These are phyloP conservation scores for Diabrotica undecimpunctata DNA, from an alignment of 1,140 invertebrate genomes.

Conservation along the genomic window DNA sequence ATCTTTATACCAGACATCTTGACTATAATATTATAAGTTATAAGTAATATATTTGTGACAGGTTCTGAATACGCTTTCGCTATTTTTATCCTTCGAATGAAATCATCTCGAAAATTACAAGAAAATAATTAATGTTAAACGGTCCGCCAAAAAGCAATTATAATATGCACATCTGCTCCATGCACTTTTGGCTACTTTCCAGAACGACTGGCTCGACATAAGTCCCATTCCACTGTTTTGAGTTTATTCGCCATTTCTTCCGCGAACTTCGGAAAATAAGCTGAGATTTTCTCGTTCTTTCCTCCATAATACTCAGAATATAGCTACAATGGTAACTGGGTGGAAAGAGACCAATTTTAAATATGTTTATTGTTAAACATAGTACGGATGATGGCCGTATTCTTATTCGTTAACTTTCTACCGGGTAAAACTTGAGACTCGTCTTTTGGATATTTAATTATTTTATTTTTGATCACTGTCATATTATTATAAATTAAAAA, in stretches of 20 bases:
- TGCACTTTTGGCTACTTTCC: not conserved
- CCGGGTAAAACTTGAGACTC: too few species aligned
- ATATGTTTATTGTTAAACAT: not conserved
- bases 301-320: not conserved
- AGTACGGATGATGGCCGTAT: not conserved
- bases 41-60: too few species aligned
- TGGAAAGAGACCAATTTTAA: not conserved
- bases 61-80: too few species aligned
- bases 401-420: too few species aligned
- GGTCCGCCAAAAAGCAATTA: slow-evolving; percentile 2
- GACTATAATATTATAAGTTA: too few species aligned
- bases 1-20: too few species aligned
- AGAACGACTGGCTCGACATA: not conserved
- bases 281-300: not conserved
- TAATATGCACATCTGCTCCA: not conserved
- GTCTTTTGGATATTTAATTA: too few species aligned
- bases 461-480: too few species aligned
- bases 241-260: not conserved
- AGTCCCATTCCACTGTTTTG: not conserved
- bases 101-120: not conserved
- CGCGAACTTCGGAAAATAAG: not conserved
- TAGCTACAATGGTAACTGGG: not conserved
- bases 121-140: not conserved
- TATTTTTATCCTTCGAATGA: not conserved
- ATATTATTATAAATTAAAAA: too few species aligned